Percentiles rank a stretch among this genome's conserved stretches.
Conservation (phyloP, 2,888 invertebrate genomes). For the Agriopis leucophaearia region DNA sequence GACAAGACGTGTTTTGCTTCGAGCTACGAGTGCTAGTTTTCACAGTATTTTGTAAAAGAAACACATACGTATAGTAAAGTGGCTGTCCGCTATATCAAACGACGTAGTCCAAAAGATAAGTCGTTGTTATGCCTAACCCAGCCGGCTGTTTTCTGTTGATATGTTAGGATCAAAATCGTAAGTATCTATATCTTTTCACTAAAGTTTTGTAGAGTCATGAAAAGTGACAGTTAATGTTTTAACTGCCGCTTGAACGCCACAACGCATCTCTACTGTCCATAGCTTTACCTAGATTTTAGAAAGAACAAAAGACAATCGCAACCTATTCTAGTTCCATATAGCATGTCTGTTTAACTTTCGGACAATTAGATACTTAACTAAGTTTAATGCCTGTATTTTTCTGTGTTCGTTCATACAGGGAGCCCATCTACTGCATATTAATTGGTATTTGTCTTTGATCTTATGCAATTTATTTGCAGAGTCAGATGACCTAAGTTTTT, state of each 20-base stretch:
- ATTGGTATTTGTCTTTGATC: constrained; percentile 27
- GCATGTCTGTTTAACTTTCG: constrained; percentile 7
- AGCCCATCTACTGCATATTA: constrained; percentile 48
- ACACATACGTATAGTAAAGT: constrained; percentile 19
- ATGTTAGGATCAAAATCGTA: too few relatives aligned
- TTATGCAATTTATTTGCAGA: constrained; percentile 19
- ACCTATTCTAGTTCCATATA: neutral
- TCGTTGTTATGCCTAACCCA: neutral
- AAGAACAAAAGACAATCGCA: neutral
- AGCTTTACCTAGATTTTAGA: neutral
- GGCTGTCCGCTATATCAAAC: constrained; percentile 30
- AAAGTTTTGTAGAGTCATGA: too few relatives aligned
- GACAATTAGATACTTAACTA: constrained; percentile 4
- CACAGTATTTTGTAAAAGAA: constrained; percentile 61
- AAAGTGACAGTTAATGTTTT: too few relatives aligned
- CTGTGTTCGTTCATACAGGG: constrained; percentile 49
- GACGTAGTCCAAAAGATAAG: constrained; percentile 5
- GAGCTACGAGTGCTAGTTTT: constrained; percentile 64
- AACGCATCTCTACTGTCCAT: too few relatives aligned
- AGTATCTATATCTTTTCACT: too few relatives aligned
- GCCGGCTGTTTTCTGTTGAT: too few relatives aligned
- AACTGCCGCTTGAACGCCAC: too few relatives aligned
- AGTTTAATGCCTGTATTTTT: constrained; percentile 28
- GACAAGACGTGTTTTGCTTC: constrained; percentile 61
- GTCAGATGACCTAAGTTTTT: neutral